A percentile compares a stretch with the other conserved stretches of the same genome.
phyloP scores from a whole-genome alignment of 2,888 invertebrate species.

The Drosophila kokeensis region DNA sequence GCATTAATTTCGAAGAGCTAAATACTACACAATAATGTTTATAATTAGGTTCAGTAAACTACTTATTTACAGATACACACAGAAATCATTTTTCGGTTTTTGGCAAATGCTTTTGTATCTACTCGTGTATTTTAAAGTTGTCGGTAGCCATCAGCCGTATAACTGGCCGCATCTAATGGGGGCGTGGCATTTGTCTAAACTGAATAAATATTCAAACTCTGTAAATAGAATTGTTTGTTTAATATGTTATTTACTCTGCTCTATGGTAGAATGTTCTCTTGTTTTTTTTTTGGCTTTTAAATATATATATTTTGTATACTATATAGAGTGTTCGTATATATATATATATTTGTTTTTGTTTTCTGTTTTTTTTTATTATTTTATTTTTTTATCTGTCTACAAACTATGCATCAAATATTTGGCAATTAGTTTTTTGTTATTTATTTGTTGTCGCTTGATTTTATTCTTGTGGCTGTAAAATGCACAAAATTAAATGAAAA shows the following conservation, averaged over 20 bases:
- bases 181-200: constrained; percentile 57
- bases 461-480: constrained; percentile 50
- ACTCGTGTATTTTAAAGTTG: constrained; percentile 17
- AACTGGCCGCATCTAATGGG: constrained; percentile 8
- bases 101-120: constrained; percentile 29
- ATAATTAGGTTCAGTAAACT: constrained; percentile 49
- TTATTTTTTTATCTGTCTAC: constrained; percentile 34
- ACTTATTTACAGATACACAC: constrained; percentile 69
- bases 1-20: constrained; percentile 54
- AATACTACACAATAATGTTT: constrained; percentile 50
- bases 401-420: constrained; percentile 72
- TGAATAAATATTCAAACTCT: constrained; percentile 68
- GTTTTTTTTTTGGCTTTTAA: constrained; percentile 24
- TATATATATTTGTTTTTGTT: constrained; percentile 19
- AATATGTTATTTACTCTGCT: constrained; percentile 56
- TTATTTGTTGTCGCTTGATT: constrained; percentile 26
- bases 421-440: constrained; percentile 71
- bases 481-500: constrained; percentile 70
- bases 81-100: constrained; percentile 38
- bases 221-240: constrained; percentile 67
- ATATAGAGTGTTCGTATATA: constrained; percentile 26
- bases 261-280: constrained; percentile 42
- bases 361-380: constrained; percentile 16
- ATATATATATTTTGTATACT: constrained; percentile 25
- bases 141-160: constrained; percentile 5